Conservation (phyloP, 2,797 vertebrate species). For the Crax fasciolata region DNA sequence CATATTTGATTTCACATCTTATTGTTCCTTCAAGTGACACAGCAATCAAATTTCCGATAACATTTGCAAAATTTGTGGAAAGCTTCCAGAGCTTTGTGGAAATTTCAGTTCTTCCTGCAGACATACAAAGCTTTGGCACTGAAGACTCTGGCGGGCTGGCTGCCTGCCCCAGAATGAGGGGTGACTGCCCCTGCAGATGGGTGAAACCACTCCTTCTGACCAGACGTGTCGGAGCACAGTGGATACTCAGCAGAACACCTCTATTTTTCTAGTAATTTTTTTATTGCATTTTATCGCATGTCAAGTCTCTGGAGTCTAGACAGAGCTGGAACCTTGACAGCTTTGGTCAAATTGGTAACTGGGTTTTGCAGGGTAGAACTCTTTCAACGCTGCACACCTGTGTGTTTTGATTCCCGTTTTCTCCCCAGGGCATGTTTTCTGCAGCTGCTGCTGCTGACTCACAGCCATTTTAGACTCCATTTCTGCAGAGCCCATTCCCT, state of each 20-base stretch:
- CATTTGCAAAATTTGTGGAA: background rate
- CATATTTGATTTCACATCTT: background rate
- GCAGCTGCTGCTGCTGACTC: constrained; percentile 15
- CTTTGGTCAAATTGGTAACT: background rate
- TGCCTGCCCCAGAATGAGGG: background rate
- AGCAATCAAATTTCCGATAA: background rate
- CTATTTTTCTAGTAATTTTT: background rate
- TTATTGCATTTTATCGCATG: background rate
- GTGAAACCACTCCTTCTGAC: background rate
- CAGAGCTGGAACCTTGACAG: background rate
- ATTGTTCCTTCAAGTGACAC: background rate
- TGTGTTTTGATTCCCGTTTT: background rate
- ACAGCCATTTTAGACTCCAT: background rate
- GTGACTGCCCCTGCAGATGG: background rate
- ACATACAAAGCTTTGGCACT: background rate
- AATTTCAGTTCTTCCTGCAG: background rate
- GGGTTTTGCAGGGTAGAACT: background rate
- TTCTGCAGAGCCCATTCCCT: background rate
- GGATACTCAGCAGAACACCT: background rate
- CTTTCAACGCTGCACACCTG: background rate
- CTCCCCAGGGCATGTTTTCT: background rate
- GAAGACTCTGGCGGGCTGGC: background rate
- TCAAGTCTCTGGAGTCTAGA: background rate
- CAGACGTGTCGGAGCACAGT: background rate
- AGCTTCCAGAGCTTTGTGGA: background rate